Base-by-base conservation (phyloP, 1,140 invertebrate species). In the Drosophila kepulauana region DNA sequence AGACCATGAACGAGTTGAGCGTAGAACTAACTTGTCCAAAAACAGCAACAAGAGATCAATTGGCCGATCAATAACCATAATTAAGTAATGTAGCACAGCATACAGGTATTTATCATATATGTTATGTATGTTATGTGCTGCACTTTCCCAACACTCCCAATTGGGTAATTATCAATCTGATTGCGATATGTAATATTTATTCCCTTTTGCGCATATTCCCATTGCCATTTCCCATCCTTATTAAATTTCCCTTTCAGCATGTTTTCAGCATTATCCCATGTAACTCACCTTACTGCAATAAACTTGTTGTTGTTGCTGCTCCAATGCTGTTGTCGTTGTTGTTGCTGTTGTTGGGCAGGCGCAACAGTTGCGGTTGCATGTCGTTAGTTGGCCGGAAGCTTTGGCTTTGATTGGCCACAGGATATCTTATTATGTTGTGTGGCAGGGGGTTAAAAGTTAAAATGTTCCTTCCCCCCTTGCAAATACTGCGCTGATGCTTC, bases 351-450 rank as follows among this genome's bases (percentile, higher is more conserved):
- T 46, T 77, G 66, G 4, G 30, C 35, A 35, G 51, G 20, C 64
- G 79, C 79, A 79, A 76, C 66, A 82, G 46, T 80, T 87, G 84
- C 65, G 79, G 79, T 80, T 88, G 75, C 76, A 86, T 82, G 67
- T 43, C 58, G 49, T 70, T 43, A 43, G 43, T 57, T 66, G 30
- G 52, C 67, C 82, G 82, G 79, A 87, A 79, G 68, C 67, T 70
- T 79, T 52, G 66, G 58, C 58, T 79, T 8, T 38, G 20, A 25
- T 25, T 25, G 72, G 72, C 82, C 82, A 54, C 82, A 82, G 64
- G 59, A 70, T 56, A 61, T 49, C 2, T 57, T 15, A 38, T 38
- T 56, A 13, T 20, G n/a, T 7, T 20, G 20, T 25, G 20, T 25
- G n/a, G 57, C 25, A 38, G 66, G 15, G 52, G 45, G 11, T 33